Base-by-base conservation (phyloP, 2,797 vertebrate genomes). In the Cercopithecus neglectus region DNA sequence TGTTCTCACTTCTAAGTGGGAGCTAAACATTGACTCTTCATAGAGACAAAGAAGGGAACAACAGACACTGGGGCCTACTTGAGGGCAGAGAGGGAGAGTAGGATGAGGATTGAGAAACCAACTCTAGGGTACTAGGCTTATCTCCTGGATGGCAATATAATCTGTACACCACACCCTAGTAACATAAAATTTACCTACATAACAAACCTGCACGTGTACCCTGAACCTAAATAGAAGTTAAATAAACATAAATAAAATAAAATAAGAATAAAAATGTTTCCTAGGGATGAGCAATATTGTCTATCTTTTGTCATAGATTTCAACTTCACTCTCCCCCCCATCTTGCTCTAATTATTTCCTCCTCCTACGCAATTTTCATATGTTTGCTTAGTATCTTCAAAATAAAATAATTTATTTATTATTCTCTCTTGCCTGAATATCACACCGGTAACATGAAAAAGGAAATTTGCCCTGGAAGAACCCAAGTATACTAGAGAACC, bases 381-480 rank as follows among this genome's bases (percentile, higher is more conserved):
- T 50, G 8, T 59, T 88, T 39, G 1, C 46, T 89, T 94, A 76
- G 8, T 46, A 55, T 7, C 5, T 70, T 89, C 36, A 74, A 48
- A 19, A 67, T 88, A 80, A 94, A 74, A 81, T 11, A 61, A 59
- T 1, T 39, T 70, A 14, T 48, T 50, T 48, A 67, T 0, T 70
- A 30, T 59, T 81, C 10, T 76, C 2, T 41, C 41, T 13, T 80
- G 19, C 33, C n/a, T 83, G n/a, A 84, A 28, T 67, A 28, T 84
- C 21, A 81, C 10, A 55, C 0, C 13, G 13, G 24, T 1, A 39
- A 8, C 86, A 44, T 14, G n/a, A 4, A 36, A 76, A 72, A 76
- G 11, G 14, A 81, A 81, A 86, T 48, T 13, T 82, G 24, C 81
- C 17, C 36, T 94, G 9, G 5, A 89, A 96, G 19, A 72, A 30